Percentiles rank a stretch among this genome's conserved stretches.
Conservation (phyloP, 2,113 vertebrate species). For the Sylvilagus bachmani region DNA sequence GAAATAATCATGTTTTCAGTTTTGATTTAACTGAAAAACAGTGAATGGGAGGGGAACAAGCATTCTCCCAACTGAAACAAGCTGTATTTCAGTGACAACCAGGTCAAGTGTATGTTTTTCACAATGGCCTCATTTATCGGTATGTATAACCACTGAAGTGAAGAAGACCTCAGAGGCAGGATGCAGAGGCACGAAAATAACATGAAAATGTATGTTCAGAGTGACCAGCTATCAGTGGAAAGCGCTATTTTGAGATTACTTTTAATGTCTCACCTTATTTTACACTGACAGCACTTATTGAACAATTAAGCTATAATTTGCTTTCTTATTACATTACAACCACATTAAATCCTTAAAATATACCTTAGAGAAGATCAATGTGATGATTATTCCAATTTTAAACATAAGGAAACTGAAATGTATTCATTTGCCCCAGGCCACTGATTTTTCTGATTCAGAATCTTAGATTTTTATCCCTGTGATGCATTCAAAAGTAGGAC, state of each 20-base stretch:
- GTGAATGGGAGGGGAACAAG: neutral
- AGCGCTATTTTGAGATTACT: neutral
- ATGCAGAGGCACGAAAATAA: neutral
- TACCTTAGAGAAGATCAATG: neutral
- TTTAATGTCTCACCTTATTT: constrained; percentile 15
- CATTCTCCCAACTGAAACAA: constrained; percentile 13
- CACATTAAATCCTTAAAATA: constrained; percentile 8
- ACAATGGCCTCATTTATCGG: constrained; percentile 56
- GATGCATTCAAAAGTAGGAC: neutral
- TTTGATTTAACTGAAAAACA: constrained; percentile 72
- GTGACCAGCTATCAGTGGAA: neutral
- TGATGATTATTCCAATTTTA: constrained; percentile 9
- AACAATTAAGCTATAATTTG: neutral
- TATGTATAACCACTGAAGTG: constrained; percentile 31
- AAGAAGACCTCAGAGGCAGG: constrained; percentile 8
- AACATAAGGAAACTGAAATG: neutral
- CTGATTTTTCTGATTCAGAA: neutral
- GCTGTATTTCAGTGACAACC: constrained; percentile 47
- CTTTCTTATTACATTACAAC: constrained; percentile 11
- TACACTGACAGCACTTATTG: neutral
- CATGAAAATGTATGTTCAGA: neutral
- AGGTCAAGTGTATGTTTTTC: constrained; percentile 66
- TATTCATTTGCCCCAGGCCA: neutral
- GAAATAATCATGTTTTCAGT: constrained; percentile 73
- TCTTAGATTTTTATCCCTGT: neutral